Evolutionary conservation across 1,140 invertebrate genomes (phyloP), one percentile per base, ranked within the genome.

Genomic region (Phocides pigmalion): DNA sequence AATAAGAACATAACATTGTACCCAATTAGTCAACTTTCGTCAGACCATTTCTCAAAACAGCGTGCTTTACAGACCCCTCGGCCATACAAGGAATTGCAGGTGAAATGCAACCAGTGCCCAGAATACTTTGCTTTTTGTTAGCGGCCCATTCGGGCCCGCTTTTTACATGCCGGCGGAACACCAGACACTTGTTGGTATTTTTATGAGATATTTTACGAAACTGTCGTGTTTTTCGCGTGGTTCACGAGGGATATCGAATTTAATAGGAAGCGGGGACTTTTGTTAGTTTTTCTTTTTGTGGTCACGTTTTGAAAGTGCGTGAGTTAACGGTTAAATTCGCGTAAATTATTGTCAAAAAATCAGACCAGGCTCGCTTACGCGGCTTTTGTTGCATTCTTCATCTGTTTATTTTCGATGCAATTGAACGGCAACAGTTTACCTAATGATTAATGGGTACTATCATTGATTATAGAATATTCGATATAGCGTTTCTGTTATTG

Each of bases 91-190:
- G 54, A 44, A 17, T 58, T 46, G 46, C 54, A 58, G 51, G 32
- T 58, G 69, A 68, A 66, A 72, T 69, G 61, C 64, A 72, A 56
- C 61, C 53, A 53, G 20, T 61, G 28, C 39, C 37, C 47, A 19
- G 61, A 61, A 63, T 62, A 41, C 59, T 56, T 19, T 20, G n/a
- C 41, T 72, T 72, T 72, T 72, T 69, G 64, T 37, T 14, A n/a
- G 8, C 53, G 32, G 59, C 16, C 19, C 59, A 53, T 63, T 61
- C 46, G 47, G 47, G 37, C 32, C 25, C 35, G 28, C 22, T 68
- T 73, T 64, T 70, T 70, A 15, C 41, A 4, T 1, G 42, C 19
- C 42, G 41, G 54, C 15, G 22, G 25, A 58, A 46, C 54, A 32
- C 8, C 20, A 25, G 37, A 59, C 54, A 59, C 54, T 59, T 59